Evolutionary conservation across 92 coral and sea anemone genomes (phyloP).

Genomic region (Zoanthus sociatus): DNA sequence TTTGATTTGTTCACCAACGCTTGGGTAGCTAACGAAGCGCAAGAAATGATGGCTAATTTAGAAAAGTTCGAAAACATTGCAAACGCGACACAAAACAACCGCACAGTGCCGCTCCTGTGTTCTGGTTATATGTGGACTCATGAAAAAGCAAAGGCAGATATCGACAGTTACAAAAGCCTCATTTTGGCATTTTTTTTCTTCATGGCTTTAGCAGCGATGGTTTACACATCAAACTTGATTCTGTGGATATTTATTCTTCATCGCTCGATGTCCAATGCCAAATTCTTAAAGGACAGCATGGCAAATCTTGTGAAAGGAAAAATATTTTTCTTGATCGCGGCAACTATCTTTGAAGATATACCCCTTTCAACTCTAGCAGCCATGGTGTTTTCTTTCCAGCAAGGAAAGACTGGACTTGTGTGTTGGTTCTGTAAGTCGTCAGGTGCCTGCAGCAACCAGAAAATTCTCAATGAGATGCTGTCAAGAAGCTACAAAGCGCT

Average conservation of each 20-base stretch:
- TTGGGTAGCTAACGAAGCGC: slow-evolving; percentile 78
- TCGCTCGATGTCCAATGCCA: slow-evolving; percentile 75
- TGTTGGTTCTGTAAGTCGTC: slow-evolving; percentile 86
- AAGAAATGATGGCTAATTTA: slow-evolving; percentile 57
- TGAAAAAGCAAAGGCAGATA: slow-evolving; percentile 61
- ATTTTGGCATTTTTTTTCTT: slow-evolving; percentile 70
- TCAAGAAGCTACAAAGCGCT: slow-evolving; percentile 67
- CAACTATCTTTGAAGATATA: slow-evolving; percentile 87
- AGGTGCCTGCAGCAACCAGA: slow-evolving; percentile 67
- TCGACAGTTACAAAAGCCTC: slow-evolving; percentile 63
- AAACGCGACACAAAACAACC: slow-evolving; percentile 67
- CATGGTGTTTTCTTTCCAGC: slow-evolving; percentile 83
- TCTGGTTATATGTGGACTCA: slow-evolving; percentile 71
- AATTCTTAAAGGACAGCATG: slow-evolving; percentile 75
- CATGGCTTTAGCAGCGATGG: slow-evolving; percentile 75
- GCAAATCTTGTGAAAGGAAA: slow-evolving; percentile 75
- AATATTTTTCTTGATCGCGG: slow-evolving; percentile 77
- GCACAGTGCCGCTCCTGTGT: slow-evolving; percentile 73
- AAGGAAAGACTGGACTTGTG: slow-evolving; percentile 81
- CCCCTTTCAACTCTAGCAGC: slow-evolving; percentile 92
- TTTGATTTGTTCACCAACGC: slow-evolving; percentile 85
- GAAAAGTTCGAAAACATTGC: slow-evolving; percentile 54
- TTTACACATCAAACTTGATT: slow-evolving; percentile 74
- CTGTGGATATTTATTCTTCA: slow-evolving; percentile 87
- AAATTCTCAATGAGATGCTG: slow-evolving; percentile 66